phyloP scores from a whole-genome alignment of 2,888 invertebrate genomes.

The Thymelicus sylvestris region DNA sequence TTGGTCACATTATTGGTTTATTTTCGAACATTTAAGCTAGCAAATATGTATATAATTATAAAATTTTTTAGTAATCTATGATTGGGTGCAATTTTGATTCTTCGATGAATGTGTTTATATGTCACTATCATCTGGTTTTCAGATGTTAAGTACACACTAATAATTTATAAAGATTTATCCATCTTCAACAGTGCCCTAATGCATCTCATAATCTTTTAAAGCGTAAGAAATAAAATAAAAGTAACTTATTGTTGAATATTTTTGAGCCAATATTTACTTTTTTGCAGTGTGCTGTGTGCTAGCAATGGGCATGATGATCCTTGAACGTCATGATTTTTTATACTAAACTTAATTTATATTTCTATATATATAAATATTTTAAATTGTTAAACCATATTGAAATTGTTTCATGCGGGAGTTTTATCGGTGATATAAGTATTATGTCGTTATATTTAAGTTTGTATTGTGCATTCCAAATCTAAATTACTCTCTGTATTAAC shows the following conservation, averaged over 20 bases:
- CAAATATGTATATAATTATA: no score
- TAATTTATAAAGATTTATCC: no score
- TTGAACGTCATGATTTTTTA: constrained; percentile 4
- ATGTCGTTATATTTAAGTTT: constrained; percentile 14
- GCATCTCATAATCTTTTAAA: neutral
- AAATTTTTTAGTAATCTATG: no score
- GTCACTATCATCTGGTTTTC: no score
- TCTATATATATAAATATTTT: constrained; percentile 13
- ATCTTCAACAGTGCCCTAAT: neutral
- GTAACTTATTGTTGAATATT: neutral
- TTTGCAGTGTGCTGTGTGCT: neutral
- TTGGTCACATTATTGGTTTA: no score
- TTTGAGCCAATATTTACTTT: neutral
- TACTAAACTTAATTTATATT: neutral
- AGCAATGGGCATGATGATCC: neutral
- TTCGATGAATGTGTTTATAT: no score
- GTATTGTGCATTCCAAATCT: constrained; percentile 30
- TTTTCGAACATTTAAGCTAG: no score
- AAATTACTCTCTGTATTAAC: neutral
- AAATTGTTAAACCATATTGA: constrained; percentile 8
- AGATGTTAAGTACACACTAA: no score
- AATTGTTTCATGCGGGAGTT: constrained; percentile 9
- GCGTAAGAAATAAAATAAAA: neutral
- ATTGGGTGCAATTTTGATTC: no score
- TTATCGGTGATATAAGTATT: constrained; percentile 25